Percentiles rank a stretch among this genome's conserved stretches.
These are phyloP conservation scores for Peucedramus taeniatus DNA, from an alignment of 2,113 vertebrate species.

Conservation along the genomic window DNA sequence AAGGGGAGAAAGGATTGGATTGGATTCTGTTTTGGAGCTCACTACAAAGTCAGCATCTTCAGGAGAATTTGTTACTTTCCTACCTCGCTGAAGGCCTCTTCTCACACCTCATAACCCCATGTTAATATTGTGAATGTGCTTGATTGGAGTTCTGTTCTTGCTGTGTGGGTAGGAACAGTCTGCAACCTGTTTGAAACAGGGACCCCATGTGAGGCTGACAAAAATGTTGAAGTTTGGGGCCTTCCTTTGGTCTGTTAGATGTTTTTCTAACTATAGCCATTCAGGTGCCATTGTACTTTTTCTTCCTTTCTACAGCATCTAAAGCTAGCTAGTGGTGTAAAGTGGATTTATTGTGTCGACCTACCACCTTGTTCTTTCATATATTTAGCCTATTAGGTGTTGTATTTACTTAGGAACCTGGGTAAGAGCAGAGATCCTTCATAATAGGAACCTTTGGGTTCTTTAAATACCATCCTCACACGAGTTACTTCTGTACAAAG, in stretches of 20 bases:
- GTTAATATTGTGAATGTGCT: neutral
- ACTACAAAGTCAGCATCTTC: neutral
- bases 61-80: neutral
- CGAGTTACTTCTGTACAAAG: neutral
- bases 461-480: neutral
- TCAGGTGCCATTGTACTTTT: neutral
- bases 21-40: neutral
- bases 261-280: neutral
- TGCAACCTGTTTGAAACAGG: neutral
- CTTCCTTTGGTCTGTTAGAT: neutral
- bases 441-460: neutral
- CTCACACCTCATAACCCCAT: fast-evolving
- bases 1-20: neutral
- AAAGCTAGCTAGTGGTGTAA: neutral
- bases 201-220: fast-evolving
- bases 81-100: neutral
- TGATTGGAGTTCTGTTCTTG: neutral
- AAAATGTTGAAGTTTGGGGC: neutral
- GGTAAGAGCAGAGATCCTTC: neutral
- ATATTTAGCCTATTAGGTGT: neutral
- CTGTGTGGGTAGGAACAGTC: neutral
- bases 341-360: neutral
- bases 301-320: neutral
- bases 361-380: neutral
- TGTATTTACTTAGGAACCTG: neutral